phyloP scores from a whole-genome alignment of 23 tunicate species.

The Botrylloides violaceus region DNA sequence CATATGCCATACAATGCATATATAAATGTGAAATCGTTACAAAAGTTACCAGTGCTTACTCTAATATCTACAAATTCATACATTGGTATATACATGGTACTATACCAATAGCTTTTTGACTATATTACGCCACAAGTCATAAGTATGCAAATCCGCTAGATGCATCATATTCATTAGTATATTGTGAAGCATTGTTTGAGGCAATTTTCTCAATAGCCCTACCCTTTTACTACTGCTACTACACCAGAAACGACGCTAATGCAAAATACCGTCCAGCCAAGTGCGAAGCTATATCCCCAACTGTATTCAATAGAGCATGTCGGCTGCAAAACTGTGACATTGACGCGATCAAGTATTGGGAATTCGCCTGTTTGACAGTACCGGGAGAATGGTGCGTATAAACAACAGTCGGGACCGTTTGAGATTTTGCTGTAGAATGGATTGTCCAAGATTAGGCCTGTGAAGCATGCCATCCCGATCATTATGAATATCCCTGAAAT shows the following conservation, averaged over 20 bases:
- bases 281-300: slow-evolving; percentile 18
- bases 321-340: background rate
- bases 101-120: too few relatives aligned
- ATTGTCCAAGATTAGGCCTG: background rate
- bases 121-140: too few relatives aligned
- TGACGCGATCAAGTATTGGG: background rate
- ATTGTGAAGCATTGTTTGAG: too few relatives aligned
- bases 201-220: too few relatives aligned
- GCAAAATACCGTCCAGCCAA: slow-evolving; percentile 7
- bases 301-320: background rate
- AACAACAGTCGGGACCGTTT: background rate
- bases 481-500: slow-evolving; percentile 2
- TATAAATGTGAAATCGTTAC: too few relatives aligned
- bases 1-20: too few relatives aligned
- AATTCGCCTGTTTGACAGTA: background rate
- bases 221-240: too few relatives aligned
- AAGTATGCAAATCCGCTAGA: too few relatives aligned
- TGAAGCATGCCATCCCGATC: slow-evolving; percentile 11
- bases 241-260: background rate
- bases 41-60: too few relatives aligned
- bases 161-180: too few relatives aligned
- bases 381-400: background rate
- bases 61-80: too few relatives aligned
- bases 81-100: too few relatives aligned
- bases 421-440: background rate